phyloP scores from a whole-genome alignment of 2,888 invertebrate genomes.

The Pseudococcus jackbeardsleyi region DNA sequence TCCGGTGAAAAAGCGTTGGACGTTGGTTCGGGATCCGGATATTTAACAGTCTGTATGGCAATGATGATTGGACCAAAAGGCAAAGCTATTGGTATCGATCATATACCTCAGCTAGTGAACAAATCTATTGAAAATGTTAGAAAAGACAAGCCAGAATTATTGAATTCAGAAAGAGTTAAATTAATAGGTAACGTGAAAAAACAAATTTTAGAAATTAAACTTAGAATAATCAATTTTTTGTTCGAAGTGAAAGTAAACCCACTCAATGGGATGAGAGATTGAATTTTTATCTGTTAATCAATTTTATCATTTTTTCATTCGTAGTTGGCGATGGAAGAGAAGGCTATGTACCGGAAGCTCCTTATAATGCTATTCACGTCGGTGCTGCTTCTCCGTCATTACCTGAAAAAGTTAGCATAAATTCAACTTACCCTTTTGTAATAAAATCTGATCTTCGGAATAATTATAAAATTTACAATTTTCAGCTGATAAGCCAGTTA shows the following conservation, averaged over 20 bases:
- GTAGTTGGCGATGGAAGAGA: conserved; percentile 90
- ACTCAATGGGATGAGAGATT: conserved; percentile 66
- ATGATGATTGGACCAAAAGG: conserved; percentile 82
- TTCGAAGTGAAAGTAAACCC: too few relatives aligned
- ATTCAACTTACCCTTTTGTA: neutral
- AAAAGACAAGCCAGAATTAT: conserved; percentile 79
- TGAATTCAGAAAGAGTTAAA: conserved; percentile 78
- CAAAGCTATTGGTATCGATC: conserved; percentile 88
- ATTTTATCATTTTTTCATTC: conserved; percentile 67
- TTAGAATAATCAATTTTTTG: too few relatives aligned
- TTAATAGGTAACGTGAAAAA: conserved; percentile 75
- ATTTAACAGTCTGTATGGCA: conserved; percentile 92
- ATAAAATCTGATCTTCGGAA: conserved; percentile 65
- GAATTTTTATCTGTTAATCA: neutral
- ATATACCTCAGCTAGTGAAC: conserved; percentile 85
- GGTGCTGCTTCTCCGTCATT: conserved; percentile 88
- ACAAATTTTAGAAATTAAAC: too few relatives aligned
- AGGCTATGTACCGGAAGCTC: conserved; percentile 82
- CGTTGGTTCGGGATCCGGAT: conserved; percentile 95
- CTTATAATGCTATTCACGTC: conserved; percentile 94
- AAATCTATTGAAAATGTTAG: conserved; percentile 83
- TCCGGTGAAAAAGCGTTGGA: conserved; percentile 87
- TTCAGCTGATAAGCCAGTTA: conserved; percentile 85
- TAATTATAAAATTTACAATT: neutral
- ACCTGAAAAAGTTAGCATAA: conserved; percentile 77